Conservation (phyloP, 2,797 vertebrate species). For the Leptoclinus maculatus region DNA sequence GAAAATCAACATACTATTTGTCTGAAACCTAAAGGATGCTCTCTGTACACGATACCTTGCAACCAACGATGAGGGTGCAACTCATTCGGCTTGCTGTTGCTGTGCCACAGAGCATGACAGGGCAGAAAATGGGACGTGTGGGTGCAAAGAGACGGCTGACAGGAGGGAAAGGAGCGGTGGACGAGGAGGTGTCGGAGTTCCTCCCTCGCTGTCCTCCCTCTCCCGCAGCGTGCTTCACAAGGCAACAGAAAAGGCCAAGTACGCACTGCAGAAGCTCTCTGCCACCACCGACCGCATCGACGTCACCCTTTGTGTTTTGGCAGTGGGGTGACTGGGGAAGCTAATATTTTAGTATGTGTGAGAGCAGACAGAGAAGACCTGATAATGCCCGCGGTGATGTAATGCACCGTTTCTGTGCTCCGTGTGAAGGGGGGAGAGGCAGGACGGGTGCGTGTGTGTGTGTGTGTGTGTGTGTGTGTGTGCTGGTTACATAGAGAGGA, state of each 20-base stretch:
- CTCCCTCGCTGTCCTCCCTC: conserved; percentile 31
- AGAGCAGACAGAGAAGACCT: conserved; percentile 72
- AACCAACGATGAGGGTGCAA: not conserved
- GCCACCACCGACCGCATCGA: conserved; percentile 10
- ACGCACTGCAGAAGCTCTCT: conserved; percentile 44
- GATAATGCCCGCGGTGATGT: conserved; percentile 80
- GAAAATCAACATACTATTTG: not conserved
- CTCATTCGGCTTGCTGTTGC: conserved; percentile 32
- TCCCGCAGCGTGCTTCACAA: conserved; percentile 31
- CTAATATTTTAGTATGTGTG: conserved; percentile 80
- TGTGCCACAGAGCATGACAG: conserved; percentile 48
- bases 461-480: conserved; percentile 26
- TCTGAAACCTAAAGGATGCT: not conserved
- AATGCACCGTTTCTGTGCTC: conserved; percentile 73
- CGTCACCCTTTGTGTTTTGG: conserved; percentile 62
- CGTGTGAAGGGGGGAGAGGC: conserved; percentile 33
- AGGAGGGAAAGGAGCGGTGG: not conserved
- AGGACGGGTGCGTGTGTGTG: conserved; percentile 8
- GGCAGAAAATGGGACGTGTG: conserved; percentile 51
- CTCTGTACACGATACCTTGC: not conserved
- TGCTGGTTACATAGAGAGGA: conserved; percentile 28
- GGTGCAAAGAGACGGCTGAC: conserved; percentile 23
- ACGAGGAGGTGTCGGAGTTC: not conserved
- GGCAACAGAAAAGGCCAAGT: conserved; percentile 58
- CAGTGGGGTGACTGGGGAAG: conserved; percentile 55